These are phyloP conservation scores for Tyrophagus putrescentiae DNA, from an alignment of 1,140 invertebrate species.

Conservation along the genomic window DNA sequence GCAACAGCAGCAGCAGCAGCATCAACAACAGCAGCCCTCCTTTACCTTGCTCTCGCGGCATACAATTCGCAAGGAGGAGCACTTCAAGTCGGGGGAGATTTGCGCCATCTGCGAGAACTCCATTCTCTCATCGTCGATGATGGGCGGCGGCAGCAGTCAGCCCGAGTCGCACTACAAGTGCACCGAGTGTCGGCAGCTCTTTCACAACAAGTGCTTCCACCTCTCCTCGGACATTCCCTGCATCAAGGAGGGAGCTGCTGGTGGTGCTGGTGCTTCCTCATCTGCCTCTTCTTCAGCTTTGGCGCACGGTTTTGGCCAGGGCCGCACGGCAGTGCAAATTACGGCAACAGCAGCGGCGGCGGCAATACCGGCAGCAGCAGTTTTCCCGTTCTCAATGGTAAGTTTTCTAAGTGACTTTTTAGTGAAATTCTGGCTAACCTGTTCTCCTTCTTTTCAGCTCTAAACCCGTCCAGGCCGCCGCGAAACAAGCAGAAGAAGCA, in stretches of 20 bases:
- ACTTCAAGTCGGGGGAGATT: constrained; percentile 48
- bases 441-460: background rate
- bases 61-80: constrained; percentile 28
- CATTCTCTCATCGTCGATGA: constrained; percentile 47
- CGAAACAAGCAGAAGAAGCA: constrained; percentile 14
- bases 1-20: constrained; percentile 25
- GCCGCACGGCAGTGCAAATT: too few species aligned
- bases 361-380: constrained; percentile 23
- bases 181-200: constrained; percentile 58
- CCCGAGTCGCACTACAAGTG: constrained; percentile 54
- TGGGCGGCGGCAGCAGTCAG: background rate
- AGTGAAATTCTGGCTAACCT: constrained; percentile 4
- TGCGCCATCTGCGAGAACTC: constrained; percentile 56
- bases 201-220: constrained; percentile 58
- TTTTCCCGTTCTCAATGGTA: background rate
- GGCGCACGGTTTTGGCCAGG: too few species aligned
- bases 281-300: too few species aligned
- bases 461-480: constrained; percentile 21
- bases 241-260: constrained; percentile 23
- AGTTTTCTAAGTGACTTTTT: background rate
- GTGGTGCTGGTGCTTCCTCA: too few species aligned
- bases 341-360: too few species aligned
- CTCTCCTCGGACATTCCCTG: constrained; percentile 29
- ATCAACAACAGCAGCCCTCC: constrained; percentile 19
- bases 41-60: constrained; percentile 25